Conservation (phyloP, 2,888 invertebrate species). For the Folsomia manolachei region DNA sequence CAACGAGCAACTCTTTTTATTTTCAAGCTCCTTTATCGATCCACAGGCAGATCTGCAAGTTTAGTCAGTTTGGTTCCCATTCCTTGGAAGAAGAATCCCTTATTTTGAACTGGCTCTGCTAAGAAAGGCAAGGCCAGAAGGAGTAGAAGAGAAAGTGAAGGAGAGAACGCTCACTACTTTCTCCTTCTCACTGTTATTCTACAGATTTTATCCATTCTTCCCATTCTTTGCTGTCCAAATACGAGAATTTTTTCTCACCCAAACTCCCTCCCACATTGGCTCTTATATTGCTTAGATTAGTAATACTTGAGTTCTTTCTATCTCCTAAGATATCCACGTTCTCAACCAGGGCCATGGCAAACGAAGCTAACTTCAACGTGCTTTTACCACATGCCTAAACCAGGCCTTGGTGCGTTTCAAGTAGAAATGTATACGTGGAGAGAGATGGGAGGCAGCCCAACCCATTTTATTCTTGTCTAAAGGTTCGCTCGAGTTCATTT, state of each 20-base stretch:
- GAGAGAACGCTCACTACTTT: neutral
- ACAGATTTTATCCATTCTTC: constrained; percentile 22
- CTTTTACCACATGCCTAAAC: no score
- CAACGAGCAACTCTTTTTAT: constrained; percentile 24
- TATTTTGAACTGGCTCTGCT: no score
- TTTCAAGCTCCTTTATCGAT: constrained; percentile 29
- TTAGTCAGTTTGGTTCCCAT: constrained; percentile 11
- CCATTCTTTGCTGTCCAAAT: constrained; percentile 6
- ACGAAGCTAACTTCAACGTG: neutral
- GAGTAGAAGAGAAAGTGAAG: neutral
- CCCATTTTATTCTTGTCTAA: constrained; percentile 7
- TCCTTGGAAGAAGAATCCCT: constrained; percentile 16
- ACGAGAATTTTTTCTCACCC: constrained; percentile 8
- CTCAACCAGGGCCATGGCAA: neutral
- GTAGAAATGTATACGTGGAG: no score
- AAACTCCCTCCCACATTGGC: neutral
- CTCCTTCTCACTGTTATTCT: constrained; percentile 1
- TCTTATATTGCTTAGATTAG: constrained; percentile 19
- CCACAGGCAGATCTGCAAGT: constrained; percentile 21
- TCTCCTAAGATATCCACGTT: neutral
- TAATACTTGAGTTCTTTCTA: constrained; percentile 15
- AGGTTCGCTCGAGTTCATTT: constrained; percentile 1
- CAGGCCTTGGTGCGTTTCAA: no score
- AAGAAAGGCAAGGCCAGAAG: no score
- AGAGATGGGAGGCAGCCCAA: neutral